These are phyloP conservation scores for Rhagonycha lutea DNA, from an alignment of 2,888 invertebrate species.

Conservation along the genomic window DNA sequence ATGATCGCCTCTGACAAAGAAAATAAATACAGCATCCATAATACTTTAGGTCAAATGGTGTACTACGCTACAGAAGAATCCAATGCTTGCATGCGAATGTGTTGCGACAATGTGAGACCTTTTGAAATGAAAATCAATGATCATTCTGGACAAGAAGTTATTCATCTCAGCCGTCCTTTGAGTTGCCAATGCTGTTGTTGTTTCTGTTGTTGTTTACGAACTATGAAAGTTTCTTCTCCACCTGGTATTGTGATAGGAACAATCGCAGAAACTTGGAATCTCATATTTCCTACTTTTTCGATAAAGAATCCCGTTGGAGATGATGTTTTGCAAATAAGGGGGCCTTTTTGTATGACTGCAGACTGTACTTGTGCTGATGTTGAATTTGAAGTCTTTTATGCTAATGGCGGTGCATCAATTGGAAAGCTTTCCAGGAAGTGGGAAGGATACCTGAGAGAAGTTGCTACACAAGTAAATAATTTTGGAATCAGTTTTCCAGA, in stretches of 20 bases:
- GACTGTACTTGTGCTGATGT: slow-evolving; percentile 79
- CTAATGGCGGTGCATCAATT: slow-evolving; percentile 75
- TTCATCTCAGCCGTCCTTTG: slow-evolving; percentile 80
- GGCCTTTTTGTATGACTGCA: slow-evolving; percentile 77
- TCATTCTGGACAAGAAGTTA: slow-evolving; percentile 80
- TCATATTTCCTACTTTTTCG: slow-evolving; percentile 72
- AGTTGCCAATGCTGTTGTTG: slow-evolving; percentile 83
- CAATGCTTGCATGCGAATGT: slow-evolving; percentile 81
- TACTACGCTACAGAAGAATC: slow-evolving; percentile 84
- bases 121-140: slow-evolving; percentile 89
- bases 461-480: slow-evolving; percentile 83
- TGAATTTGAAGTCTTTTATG: slow-evolving; percentile 78
- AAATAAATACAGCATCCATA: slow-evolving; percentile 85
- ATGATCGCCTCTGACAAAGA: slow-evolving; percentile 85
- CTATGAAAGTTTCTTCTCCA: slow-evolving; percentile 76
- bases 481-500: slow-evolving; percentile 89
- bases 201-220: slow-evolving; percentile 84
- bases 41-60: slow-evolving; percentile 76
- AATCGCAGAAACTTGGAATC: slow-evolving; percentile 77
- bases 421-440: slow-evolving; percentile 90
- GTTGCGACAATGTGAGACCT: slow-evolving; percentile 79
- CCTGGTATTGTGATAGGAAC: slow-evolving; percentile 72
- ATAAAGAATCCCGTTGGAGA: slow-evolving; percentile 77
- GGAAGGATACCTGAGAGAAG: slow-evolving; percentile 80
- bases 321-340: slow-evolving; percentile 76